Evolutionary conservation across 2,113 vertebrate genomes (phyloP).

Genomic region (Conger conger): DNA sequence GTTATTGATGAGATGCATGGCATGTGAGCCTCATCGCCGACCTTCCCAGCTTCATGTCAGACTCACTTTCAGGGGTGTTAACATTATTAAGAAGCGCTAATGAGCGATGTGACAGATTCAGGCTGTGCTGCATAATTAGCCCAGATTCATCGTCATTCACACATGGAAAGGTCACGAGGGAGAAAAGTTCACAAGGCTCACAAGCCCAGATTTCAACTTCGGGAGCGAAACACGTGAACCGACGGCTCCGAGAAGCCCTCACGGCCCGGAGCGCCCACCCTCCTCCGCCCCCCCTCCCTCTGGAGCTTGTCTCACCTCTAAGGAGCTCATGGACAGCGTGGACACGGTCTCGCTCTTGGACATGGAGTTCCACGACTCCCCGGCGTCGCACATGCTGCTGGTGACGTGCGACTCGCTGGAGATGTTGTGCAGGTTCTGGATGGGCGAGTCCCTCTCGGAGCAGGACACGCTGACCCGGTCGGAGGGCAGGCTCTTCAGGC

Average conservation of each 20-base stretch:
- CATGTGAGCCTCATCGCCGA: neutral
- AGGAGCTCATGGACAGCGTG: constrained; percentile 93
- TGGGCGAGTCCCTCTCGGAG: constrained; percentile 74
- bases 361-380: constrained; percentile 86
- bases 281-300: neutral
- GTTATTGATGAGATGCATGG: neutral
- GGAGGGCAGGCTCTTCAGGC: constrained; percentile 76
- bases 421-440: constrained; percentile 81
- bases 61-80: neutral
- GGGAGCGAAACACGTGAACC: neutral
- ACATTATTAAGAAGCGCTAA: neutral
- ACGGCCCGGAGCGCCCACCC: neutral
- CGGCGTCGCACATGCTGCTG: constrained; percentile 85
- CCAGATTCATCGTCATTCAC: neutral
- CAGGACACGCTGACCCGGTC: constrained; percentile 80
- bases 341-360: constrained; percentile 91
- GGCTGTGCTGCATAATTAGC: neutral
- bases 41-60: neutral
- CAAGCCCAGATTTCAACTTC: neutral
- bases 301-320: constrained; percentile 79
- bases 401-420: constrained; percentile 86
- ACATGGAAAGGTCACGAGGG: neutral
- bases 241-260: neutral
- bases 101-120: neutral
- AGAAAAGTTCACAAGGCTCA: neutral